Conservation (phyloP, 1,140 invertebrate genomes). For the Apis dorsata region DNA sequence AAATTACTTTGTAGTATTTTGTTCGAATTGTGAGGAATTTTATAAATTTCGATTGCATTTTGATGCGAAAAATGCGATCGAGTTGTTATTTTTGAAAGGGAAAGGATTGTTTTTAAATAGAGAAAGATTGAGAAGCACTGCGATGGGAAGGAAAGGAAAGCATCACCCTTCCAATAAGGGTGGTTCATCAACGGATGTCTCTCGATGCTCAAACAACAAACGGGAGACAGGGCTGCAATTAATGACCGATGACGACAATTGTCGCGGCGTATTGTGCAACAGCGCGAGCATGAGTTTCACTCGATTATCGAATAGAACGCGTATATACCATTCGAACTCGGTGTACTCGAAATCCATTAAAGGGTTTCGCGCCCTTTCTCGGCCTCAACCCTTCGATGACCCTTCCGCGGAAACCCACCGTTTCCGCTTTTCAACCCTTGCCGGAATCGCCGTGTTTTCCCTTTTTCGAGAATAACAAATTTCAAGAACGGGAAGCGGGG, state of each 20-base stretch:
- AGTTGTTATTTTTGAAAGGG: too few species aligned
- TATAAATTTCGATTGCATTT: too few species aligned
- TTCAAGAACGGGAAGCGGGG: background rate
- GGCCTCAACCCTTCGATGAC: conserved; percentile 38
- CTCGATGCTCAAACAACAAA: too few species aligned
- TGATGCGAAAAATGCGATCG: too few species aligned
- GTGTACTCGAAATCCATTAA: conserved; percentile 65
- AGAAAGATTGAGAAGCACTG: too few species aligned
- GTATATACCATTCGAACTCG: conserved; percentile 14
- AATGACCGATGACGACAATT: conserved; percentile 49
- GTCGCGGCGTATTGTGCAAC: conserved; percentile 37
- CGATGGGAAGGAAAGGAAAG: background rate
- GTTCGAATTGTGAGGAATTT: too few species aligned
- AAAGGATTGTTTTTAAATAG: too few species aligned
- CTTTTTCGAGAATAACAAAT: conserved; percentile 6
- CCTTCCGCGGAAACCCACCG: conserved; percentile 41
- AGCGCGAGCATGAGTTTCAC: conserved; percentile 52
- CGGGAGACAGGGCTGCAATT: conserved; percentile 17
- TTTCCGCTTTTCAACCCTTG: conserved; percentile 54
- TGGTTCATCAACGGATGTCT: background rate
- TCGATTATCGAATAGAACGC: conserved; percentile 54
- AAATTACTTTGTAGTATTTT: too few species aligned
- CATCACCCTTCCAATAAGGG: background rate
- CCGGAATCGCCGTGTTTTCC: conserved; percentile 45
- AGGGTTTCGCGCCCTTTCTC: conserved; percentile 47